A percentile compares a stretch with the other conserved stretches of the same genome.
These are phyloP conservation scores for Avahi laniger DNA, from an alignment of 2,797 vertebrate species.

Conservation along the genomic window DNA sequence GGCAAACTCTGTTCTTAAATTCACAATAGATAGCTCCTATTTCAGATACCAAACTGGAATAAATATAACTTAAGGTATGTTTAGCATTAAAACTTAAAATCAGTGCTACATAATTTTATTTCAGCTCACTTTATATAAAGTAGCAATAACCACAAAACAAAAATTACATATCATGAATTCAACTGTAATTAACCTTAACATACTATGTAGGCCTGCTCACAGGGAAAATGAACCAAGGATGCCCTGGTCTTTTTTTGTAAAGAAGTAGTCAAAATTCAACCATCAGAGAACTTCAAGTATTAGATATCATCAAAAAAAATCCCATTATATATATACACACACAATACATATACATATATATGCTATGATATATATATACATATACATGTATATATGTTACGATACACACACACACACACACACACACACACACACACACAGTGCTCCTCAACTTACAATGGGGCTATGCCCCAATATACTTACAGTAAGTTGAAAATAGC, in stretches of 20 bases:
- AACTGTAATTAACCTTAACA: not conserved
- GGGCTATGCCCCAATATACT: not conserved
- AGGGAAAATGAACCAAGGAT: not conserved
- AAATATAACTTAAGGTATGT: not conserved
- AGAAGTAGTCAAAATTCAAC: not conserved
- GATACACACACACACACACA: not conserved
- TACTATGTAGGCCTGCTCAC: not conserved
- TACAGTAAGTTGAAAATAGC: too few relatives aligned
- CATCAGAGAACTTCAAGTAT: not conserved
- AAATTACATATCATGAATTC: not conserved
- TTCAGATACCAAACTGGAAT: not conserved
- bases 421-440: not conserved
- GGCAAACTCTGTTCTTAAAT: not conserved
- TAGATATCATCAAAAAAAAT: not conserved
- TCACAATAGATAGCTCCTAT: not conserved
- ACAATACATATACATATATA: not conserved
- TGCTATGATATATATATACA: not conserved
- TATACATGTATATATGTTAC: not conserved
- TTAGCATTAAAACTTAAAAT: not conserved
- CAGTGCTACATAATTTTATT: not conserved
- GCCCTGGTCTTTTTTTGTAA: not conserved
- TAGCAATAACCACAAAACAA: not conserved
- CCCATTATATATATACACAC: not conserved
- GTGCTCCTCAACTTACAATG: not conserved
- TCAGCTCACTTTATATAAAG: slow-evolving; percentile 40